Evolutionary conservation across 2,888 invertebrate species (phyloP).

Genomic region (Agrochola macilenta): DNA sequence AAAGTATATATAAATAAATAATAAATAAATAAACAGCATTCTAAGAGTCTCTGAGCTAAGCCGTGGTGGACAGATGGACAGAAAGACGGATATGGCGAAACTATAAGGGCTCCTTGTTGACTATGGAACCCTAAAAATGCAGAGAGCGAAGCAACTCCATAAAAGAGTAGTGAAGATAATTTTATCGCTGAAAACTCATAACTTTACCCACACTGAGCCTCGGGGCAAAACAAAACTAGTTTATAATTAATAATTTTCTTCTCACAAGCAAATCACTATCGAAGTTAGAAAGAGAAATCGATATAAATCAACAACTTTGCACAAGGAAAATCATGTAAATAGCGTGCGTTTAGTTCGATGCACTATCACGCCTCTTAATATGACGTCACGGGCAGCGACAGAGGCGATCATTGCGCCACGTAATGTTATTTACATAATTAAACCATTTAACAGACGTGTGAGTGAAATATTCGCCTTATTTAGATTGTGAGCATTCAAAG

Average conservation of each 20-base stretch:
- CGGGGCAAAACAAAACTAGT: not conserved
- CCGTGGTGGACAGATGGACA: too few species aligned
- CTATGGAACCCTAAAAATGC: not conserved
- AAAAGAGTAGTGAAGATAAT: not conserved
- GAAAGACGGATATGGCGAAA: too few species aligned
- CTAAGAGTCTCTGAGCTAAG: too few species aligned
- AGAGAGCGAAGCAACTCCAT: not conserved
- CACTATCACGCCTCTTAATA: conserved; percentile 43
- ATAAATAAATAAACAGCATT: too few species aligned
- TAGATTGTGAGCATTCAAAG: conserved; percentile 26
- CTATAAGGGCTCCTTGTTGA: too few species aligned
- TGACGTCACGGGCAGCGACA: conserved; percentile 38
- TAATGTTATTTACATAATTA: conserved; percentile 56
- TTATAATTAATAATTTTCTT: conserved; percentile 38
- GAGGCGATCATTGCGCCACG: conserved; percentile 44
- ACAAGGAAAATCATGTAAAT: conserved; percentile 55
- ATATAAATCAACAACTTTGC: conserved; percentile 50
- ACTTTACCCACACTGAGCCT: conserved; percentile 12
- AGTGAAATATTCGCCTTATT: conserved; percentile 46
- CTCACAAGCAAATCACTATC: conserved; percentile 39
- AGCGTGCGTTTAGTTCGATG: conserved; percentile 58
- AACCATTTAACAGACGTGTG: conserved; percentile 32
- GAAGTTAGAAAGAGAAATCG: conserved; percentile 54
- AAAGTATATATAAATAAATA: too few species aligned
- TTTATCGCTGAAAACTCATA: conserved; percentile 13